phyloP scores from a whole-genome alignment of 2,797 vertebrate genomes.

The Dicrostonyx torquatus region DNA sequence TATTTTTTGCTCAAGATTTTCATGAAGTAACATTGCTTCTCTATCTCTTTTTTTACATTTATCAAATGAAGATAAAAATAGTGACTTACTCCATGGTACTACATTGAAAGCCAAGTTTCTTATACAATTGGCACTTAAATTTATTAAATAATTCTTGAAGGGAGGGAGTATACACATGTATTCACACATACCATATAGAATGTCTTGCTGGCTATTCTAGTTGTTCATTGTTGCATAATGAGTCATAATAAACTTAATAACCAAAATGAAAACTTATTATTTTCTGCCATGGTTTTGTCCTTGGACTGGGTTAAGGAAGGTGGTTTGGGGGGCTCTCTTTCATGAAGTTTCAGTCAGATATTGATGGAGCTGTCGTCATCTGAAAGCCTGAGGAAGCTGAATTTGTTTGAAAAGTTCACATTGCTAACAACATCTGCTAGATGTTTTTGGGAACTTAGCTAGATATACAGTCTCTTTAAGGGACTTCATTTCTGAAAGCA shows the following conservation, averaged over 20 bases:
- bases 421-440: background rate
- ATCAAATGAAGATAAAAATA: constrained; percentile 40
- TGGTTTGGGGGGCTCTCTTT: background rate
- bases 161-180: no score
- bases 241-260: background rate
- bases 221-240: background rate
- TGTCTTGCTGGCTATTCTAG: background rate
- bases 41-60: background rate
- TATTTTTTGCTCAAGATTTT: background rate
- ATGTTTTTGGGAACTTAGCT: background rate
- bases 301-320: background rate
- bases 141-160: background rate
- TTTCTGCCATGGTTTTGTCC: background rate
- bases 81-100: background rate
- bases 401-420: background rate
- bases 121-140: background rate
- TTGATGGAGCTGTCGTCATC: background rate
- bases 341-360: background rate
- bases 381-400: background rate
- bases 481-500: background rate
- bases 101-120: constrained; percentile 17
- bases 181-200: background rate
- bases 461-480: background rate
- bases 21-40: background rate
- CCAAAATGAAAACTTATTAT: background rate